Evolutionary conservation across 2,888 invertebrate genomes (phyloP), one percentile per base, ranked within the genome.

Genomic region (Sialis lutaria): DNA sequence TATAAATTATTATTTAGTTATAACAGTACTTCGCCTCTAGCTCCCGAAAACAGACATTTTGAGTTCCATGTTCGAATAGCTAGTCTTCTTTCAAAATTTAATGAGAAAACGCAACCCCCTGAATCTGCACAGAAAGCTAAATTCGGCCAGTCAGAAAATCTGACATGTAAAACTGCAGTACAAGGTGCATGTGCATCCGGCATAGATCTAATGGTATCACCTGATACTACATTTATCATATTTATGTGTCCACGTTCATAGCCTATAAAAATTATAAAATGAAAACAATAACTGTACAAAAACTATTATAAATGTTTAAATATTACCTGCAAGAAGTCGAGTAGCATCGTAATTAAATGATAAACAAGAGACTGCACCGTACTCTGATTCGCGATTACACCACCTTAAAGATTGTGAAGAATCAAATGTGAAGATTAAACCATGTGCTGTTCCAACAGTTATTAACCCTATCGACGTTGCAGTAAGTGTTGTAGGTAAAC

Each of bases 1-100:
- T 22, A 4, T 22, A 2, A 22, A 22, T 22, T 22, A 22, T 22
- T 22, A 22, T 22, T 22, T 22, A 22, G n/a, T n/a, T n/a, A n/a
- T n/a, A n/a, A n/a, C n/a, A n/a, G 22, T 22, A 22, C 91, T 72
- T 98, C 98, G 0, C 98, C 98, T 47, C 93, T 78, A 47, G 93
- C 92, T 33, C 97, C 97, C 34, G 96, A 95, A 65, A 98, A 98
- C 10, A 98, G 69, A 62, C 97, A 96, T 46, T 89, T 84, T 1
- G 91, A 86, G 50, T 89, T 84, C 62, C 88, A 89, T 1, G 86
- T 83, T 40, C 93, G 73, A 35, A 91, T 84, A 9, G 92, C 93
- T 55, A 95, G 73, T 8, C 87, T 79, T 49, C 92, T 72, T 40
- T 86, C 88, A 60, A 95, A 93, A 56, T 81, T 86, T 35, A 96